Base-by-base conservation (phyloP, 1,140 invertebrate species). In the Uloborus diversus region DNA sequence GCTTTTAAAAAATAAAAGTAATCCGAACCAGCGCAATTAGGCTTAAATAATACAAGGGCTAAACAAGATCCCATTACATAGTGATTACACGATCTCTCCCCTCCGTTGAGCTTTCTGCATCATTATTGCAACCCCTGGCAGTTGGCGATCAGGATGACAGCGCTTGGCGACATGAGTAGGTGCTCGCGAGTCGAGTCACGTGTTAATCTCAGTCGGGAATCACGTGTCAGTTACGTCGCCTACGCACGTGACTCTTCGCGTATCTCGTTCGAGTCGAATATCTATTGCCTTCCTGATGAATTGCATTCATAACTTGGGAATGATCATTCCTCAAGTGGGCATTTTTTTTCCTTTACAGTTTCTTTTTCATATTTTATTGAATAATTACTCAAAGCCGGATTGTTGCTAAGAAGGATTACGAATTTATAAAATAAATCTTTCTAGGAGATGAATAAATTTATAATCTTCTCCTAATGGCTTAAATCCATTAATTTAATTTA, bases 141-240 rank as follows among this genome's bases (percentile, higher is more conserved):
- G 30, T 14, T 25, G 25, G 56, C 27, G 11, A 57, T 25, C 14
- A 57, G 56, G 27, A 25, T 56, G 53, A 13, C 53, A 27, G 1
- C 1, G 7, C 2, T 61, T 61, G 30, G 57, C 57, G 57, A 61
- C 13, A n/a, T n/a, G n/a, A n/a, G n/a, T n/a, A n/a, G n/a, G n/a
- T n/a, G n/a, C 57, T 3, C 28, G 17, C 7, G 20, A 20, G 14
- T 13, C 30, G 23, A 30, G 27, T 61, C 57, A 61, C 57, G 57
- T 61, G 57, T 30, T n/a, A 14, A 20, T 3, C 13, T 13, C 33
- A 28, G 57, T 61, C 20, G 30, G 28, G 28, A 32, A 30, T 61
- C 57, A 61, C 57, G 57, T 61, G 57, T n/a, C 14, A 32, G 30
- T 61, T 61, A 32, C 57, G 30, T 61, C 57, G 33, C 17, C 14